Percentiles rank a stretch among this genome's conserved stretches.
Conservation (phyloP, 2,888 invertebrate genomes). For the Cantharis lateralis region DNA sequence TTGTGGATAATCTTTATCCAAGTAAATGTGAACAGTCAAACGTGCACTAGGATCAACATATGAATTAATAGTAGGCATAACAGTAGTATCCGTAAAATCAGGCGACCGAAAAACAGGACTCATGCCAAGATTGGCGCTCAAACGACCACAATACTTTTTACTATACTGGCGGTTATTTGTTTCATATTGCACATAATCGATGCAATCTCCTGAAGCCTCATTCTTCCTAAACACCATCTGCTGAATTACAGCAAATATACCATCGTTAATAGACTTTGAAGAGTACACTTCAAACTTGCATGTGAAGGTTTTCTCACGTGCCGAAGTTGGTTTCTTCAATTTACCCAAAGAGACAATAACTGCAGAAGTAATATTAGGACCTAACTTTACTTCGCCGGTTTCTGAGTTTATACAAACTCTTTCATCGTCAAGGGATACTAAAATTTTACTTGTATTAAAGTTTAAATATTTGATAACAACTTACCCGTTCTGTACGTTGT, state of each 20-base stretch:
- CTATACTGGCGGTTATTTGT: slow-evolving; percentile 44
- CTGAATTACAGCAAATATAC: slow-evolving; percentile 60
- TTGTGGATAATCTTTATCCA: slow-evolving; percentile 47
- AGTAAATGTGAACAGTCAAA: slow-evolving; percentile 55
- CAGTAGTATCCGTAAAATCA: slow-evolving; percentile 21
- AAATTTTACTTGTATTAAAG: slow-evolving; percentile 10
- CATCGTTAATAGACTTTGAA: slow-evolving; percentile 35
- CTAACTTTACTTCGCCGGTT: slow-evolving; percentile 39
- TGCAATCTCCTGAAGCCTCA: slow-evolving; percentile 51
- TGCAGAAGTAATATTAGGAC: slow-evolving; percentile 40
- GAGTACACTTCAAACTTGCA: slow-evolving; percentile 51
- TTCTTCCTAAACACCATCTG: slow-evolving; percentile 55
- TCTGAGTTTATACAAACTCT: slow-evolving; percentile 35
- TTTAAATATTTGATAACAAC: not conserved
- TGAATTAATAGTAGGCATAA: slow-evolving; percentile 35
- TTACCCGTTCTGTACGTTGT: slow-evolving; percentile 4
- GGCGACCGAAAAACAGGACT: slow-evolving; percentile 36
- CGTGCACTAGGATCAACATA: slow-evolving; percentile 46
- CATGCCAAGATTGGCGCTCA: slow-evolving; percentile 45
- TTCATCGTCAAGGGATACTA: slow-evolving; percentile 31
- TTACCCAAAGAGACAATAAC: slow-evolving; percentile 43
- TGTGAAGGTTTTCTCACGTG: slow-evolving; percentile 41
- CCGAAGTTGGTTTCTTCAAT: slow-evolving; percentile 41
- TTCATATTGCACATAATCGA: slow-evolving; percentile 57
- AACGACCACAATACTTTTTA: slow-evolving; percentile 49